Conservation (phyloP, 1,140 invertebrate genomes). For the Zeugodacus cucurbitae region DNA sequence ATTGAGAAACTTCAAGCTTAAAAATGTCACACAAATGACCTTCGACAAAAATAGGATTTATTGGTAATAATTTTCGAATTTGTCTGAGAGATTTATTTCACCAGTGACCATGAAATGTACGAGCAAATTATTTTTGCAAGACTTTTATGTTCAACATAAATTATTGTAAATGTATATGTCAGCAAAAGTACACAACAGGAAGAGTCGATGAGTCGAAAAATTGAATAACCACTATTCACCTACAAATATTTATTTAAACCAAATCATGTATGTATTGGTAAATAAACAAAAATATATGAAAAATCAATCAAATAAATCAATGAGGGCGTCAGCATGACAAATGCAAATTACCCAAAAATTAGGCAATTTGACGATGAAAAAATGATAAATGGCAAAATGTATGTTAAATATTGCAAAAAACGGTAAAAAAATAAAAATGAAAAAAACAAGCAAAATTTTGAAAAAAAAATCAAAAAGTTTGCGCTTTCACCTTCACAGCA, state of each 20-base stretch:
- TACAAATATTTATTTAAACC: background rate
- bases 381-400: background rate
- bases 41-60: background rate
- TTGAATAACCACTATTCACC: background rate
- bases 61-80: background rate
- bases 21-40: background rate
- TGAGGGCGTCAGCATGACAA: background rate
- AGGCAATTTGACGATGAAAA: background rate
- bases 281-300: background rate
- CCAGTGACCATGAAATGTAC: background rate
- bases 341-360: conserved; percentile 3
- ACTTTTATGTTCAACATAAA: background rate
- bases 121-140: background rate
- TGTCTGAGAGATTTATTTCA: background rate
- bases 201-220: background rate
- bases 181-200: background rate
- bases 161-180: background rate
- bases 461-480: background rate
- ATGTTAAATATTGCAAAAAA: background rate
- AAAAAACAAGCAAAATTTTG: background rate
- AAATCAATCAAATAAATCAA: conserved; percentile 14
- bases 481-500: background rate
- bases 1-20: background rate
- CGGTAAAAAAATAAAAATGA: background rate
- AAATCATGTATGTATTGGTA: background rate